A percentile compares a stretch with the other conserved stretches of the same genome.
Evolutionary conservation across 2,888 invertebrate species (phyloP).

Genomic region (Apamea crenata): DNA sequence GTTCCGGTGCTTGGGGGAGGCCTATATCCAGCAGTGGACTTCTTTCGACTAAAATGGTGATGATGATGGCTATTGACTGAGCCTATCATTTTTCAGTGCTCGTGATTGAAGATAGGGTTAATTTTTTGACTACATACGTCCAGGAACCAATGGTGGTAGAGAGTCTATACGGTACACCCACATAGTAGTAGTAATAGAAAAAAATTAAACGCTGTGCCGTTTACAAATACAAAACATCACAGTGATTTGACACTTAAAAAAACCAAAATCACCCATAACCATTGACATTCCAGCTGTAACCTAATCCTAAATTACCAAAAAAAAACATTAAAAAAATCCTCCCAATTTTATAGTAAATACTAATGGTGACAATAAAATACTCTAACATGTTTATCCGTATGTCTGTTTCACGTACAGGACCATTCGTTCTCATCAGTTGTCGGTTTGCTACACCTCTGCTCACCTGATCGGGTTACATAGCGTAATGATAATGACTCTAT

Average conservation of each 20-base stretch:
- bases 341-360: conserved; percentile 55
- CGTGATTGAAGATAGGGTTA: too few species aligned
- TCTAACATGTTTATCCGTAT: conserved; percentile 70
- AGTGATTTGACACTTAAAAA: conserved; percentile 35
- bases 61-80: too few species aligned
- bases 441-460: conserved; percentile 55
- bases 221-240: conserved; percentile 22
- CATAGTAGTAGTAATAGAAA: neutral
- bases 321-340: conserved; percentile 34
- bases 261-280: conserved; percentile 30
- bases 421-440: conserved; percentile 66
- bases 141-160: too few species aligned
- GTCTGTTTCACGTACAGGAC: conserved; percentile 62
- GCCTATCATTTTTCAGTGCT: too few species aligned
- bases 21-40: too few species aligned
- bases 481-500: conserved; percentile 73
- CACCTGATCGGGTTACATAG: conserved; percentile 66
- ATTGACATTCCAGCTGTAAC: conserved; percentile 40
- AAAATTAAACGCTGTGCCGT: neutral
- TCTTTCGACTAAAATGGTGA: too few species aligned
- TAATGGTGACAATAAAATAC: conserved; percentile 67
- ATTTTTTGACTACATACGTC: too few species aligned
- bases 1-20: too few species aligned
- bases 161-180: neutral
- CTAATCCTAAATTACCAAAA: conserved; percentile 30